Evolutionary conservation across 1,140 invertebrate genomes (phyloP), one percentile per base, ranked within the genome.

Genomic region (Monochamus saltuarius): DNA sequence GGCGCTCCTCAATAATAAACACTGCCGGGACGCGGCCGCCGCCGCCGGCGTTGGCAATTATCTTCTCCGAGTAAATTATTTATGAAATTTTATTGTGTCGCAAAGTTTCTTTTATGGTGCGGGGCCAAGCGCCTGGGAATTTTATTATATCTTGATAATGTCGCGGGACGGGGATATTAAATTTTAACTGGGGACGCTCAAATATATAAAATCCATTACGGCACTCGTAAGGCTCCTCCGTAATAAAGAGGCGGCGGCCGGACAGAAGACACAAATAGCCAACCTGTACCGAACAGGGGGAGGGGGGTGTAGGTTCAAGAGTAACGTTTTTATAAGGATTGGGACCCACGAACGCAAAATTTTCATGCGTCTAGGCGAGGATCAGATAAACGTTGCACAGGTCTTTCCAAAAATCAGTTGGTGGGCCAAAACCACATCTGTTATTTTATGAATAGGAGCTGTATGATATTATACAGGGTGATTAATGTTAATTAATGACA

Each of bases 121-220:
- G 16, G n/a, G 11, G 35, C 11, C 16, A n/a, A 14, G 54, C 54
- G 54, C 38, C 16, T n/a, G 40, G 35, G 29, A 19, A 56, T 56
- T 56, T 56, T 56, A 56, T 56, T 45, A 36, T 34, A 56, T 56
- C 54, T 56, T 56, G 54, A 56, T 56, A 56, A 56, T 46, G 54
- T 56, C 50, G 10, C 22, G 17, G 35, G n/a, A 52, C 17, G 10
- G 19, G 19, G 50, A 52, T 52, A 52, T 52, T 52, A 52, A 42
- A 42, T 42, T 42, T 42, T 42, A 42, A 42, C 39, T 42, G 16
- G 16, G 39, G 39, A 42, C 39, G 39, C 39, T 42, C 39, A 42
- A 42, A 42, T 42, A 42, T 42, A 42, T 42, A 42, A 42, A n/a
- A 42, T 42, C 16, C 16, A 16, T 42, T 42, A n/a, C 39, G 39